phyloP scores from a whole-genome alignment of 2,797 vertebrate genomes.

The Pangasius djambal region DNA sequence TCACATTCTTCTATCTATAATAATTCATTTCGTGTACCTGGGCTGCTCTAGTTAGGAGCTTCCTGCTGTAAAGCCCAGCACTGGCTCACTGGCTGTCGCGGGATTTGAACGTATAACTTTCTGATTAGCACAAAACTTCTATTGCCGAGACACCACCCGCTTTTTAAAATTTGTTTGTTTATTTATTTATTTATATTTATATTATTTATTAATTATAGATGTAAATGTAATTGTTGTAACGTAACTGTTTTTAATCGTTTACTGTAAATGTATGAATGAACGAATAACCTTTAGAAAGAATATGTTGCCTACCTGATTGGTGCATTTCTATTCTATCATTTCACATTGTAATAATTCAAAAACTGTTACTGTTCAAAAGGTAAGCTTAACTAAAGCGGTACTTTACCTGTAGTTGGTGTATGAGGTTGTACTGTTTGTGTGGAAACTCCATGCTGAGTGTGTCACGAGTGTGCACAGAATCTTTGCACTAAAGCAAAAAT shows the following conservation, averaged over 20 bases:
- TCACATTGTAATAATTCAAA: not conserved
- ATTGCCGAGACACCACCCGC: not conserved
- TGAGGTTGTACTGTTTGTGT: conserved; percentile 12
- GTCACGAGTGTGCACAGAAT: not conserved
- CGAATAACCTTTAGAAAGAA: not conserved
- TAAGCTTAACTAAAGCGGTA: not conserved
- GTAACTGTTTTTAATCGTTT: not conserved
- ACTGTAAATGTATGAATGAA: not conserved
- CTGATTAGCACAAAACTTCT: not conserved
- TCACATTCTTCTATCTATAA: not conserved
- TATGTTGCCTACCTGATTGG: not conserved
- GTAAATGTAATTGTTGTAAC: not conserved
- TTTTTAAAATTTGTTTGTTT: not conserved
- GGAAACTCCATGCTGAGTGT: conserved; percentile 26
- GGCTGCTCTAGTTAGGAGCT: not conserved
- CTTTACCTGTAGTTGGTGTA: conserved; percentile 26
- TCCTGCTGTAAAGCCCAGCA: not conserved
- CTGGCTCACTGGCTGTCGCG: not conserved
- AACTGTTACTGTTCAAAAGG: not conserved
- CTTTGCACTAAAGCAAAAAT: conserved; percentile 12
- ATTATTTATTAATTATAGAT: not conserved
- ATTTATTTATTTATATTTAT: not conserved
- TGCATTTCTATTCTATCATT: not conserved
- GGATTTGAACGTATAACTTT: not conserved
- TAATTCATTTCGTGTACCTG: not conserved